A percentile compares a stretch with the other conserved stretches of the same genome.
Conservation (phyloP, 2,888 invertebrate species). For the Tubulanus polymorphus region DNA sequence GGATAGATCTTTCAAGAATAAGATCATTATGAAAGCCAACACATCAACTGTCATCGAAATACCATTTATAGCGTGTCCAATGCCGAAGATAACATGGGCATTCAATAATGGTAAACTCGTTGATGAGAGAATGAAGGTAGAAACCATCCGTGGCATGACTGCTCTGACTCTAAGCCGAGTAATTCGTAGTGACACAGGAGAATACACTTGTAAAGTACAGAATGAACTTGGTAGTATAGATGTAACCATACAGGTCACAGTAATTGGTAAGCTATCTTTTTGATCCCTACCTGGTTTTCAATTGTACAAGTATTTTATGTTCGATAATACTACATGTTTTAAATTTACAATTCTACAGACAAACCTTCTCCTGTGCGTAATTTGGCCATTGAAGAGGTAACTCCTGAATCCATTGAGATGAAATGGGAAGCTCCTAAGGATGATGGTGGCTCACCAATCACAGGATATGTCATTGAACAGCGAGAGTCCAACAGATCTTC, state of each 20-base stretch:
- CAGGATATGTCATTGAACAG: slow-evolving; percentile 47
- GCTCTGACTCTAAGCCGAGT: slow-evolving; percentile 24
- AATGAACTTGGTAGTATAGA: slow-evolving; percentile 24
- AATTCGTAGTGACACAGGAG: slow-evolving; percentile 21
- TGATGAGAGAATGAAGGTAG: slow-evolving; percentile 11
- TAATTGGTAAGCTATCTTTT: slow-evolving; percentile 56
- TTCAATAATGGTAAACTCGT: slow-evolving; percentile 12
- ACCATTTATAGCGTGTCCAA: slow-evolving; percentile 26
- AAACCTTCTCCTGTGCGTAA: slow-evolving; percentile 37
- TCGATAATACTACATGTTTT: background rate
- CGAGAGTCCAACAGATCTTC: slow-evolving; percentile 61
- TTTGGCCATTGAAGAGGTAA: slow-evolving; percentile 37
- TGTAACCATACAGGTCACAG: slow-evolving; percentile 22
- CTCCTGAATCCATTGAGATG: slow-evolving; percentile 36
- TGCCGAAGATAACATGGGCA: slow-evolving; percentile 28
- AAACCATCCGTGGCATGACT: slow-evolving; percentile 26
- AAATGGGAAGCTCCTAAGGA: slow-evolving; percentile 43
- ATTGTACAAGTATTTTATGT: background rate
- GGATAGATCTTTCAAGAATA: slow-evolving; percentile 20
- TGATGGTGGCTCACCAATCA: slow-evolving; percentile 44
- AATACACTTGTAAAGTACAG: slow-evolving; percentile 24
- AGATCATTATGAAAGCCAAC: slow-evolving; percentile 23
- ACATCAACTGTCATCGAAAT: slow-evolving; percentile 25
- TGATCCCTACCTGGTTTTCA: background rate
- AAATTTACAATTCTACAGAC: slow-evolving; percentile 24